Base-by-base conservation (phyloP, 2,888 invertebrate genomes). In the Diplazon laetatorius region DNA sequence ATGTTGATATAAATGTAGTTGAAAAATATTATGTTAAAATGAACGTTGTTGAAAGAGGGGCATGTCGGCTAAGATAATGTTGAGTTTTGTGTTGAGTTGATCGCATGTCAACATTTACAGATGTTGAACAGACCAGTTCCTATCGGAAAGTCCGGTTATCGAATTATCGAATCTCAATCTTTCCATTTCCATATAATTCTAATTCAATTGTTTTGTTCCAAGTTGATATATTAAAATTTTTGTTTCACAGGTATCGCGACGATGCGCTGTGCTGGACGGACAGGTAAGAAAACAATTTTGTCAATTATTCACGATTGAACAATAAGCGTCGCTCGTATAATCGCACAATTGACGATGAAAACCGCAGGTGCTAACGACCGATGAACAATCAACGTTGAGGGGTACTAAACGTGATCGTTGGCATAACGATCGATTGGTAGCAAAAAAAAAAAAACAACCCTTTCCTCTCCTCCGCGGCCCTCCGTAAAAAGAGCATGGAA, bases 251-350 rank as follows among this genome's bases (percentile, higher is more conserved):
- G 92, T 97, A 97, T 91, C 95, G 97, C 82, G 97, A 97, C 84
- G 97, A 97, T 84, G 95, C 96, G 18, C 93, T 97, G 60, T 97
- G 97, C 92, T 97, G 97, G 97, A 95, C 96, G 63, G 97, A 97
- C 92, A 95, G 97, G 97, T 97, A 93, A 94, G 93, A 65, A n/a
- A 16, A 44, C 50, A 52, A 76, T 66, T 30, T 25, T 22, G 6
- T 44, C 0, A 71, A 39, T 65, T 6, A 10, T 8, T 25, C 18
- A 52, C 55, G 18, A 39, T 39, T 50, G 46, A 37, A 46, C 44
- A 12, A 39, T 48, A 35, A 42, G 30, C 37, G 18, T n/a, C n/a
- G n/a, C n/a, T n/a, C n/a, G n/a, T 25, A 50, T 44, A 20, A 22
- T 30, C 39, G 9, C 48, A 22, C 37, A 6, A 9, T 63, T 22